A percentile compares a stretch with the other conserved stretches of the same genome.
Conservation (phyloP, 2,113 vertebrate species). For the Vimba vimba region DNA sequence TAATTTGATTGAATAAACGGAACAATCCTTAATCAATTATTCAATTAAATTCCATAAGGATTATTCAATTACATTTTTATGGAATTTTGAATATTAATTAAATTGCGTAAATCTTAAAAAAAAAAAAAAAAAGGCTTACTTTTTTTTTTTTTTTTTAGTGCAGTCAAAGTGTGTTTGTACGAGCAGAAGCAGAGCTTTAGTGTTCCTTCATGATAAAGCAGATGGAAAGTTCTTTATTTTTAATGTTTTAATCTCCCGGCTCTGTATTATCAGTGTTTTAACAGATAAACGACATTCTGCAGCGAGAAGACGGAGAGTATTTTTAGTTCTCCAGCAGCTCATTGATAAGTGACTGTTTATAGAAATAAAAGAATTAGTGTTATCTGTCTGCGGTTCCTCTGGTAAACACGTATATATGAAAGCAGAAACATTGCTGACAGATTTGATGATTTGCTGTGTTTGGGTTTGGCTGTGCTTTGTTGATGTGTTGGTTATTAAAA, state of each 20-base stretch:
- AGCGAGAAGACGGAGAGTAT: neutral
- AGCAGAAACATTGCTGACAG: neutral
- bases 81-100: no score
- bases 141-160: no score
- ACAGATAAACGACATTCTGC: neutral
- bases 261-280: neutral
- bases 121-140: no score
- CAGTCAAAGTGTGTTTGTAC: neutral
- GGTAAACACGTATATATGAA: neutral
- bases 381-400: neutral
- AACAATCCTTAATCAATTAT: no score
- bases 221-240: neutral
- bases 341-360: neutral
- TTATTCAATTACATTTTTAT: no score
- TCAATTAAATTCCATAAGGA: no score
- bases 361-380: slow-evolving; percentile 1
- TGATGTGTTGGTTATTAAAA: neutral
- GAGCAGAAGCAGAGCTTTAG: neutral
- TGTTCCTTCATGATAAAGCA: neutral
- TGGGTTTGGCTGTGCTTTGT: neutral
- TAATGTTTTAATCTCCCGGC: neutral
- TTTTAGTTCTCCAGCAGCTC: neutral
- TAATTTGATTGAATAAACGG: no score
- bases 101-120: no score
- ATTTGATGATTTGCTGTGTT: neutral